Percentiles rank a stretch among this genome's conserved stretches.
Evolutionary conservation across 2,113 vertebrate species (phyloP).

Genomic region (Glareola pratincola): DNA sequence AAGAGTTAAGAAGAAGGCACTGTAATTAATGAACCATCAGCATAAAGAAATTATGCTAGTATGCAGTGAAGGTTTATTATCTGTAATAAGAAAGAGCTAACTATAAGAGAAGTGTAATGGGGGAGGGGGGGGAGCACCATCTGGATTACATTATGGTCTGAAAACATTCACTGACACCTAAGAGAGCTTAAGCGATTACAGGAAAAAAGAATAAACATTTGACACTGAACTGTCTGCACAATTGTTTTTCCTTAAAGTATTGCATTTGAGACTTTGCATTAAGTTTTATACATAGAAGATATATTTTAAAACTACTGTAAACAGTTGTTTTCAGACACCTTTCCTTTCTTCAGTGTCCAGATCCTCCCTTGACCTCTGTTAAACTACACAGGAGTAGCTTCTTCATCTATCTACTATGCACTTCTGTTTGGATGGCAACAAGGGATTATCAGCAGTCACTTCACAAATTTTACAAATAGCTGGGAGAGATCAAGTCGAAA

Average conservation of each 20-base stretch:
- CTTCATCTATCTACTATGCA: background rate
- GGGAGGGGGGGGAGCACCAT: background rate
- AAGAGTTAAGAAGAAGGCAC: background rate
- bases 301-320: background rate
- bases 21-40: background rate
- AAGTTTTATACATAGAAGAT: background rate
- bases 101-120: background rate
- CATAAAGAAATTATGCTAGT: background rate
- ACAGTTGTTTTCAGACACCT: background rate
- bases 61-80: constrained; percentile 48
- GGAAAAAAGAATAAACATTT: background rate
- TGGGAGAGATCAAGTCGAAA: background rate
- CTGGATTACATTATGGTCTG: constrained; percentile 63
- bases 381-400: background rate
- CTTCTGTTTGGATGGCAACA: background rate
- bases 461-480: background rate
- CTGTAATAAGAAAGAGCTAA: constrained; percentile 51
- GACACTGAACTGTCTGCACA: background rate
- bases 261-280: background rate
- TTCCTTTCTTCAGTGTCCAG: background rate
- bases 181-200: background rate
- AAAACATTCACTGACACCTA: background rate
- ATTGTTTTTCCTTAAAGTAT: background rate
- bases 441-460: background rate
- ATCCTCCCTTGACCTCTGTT: background rate